Percentiles rank a stretch among this genome's conserved stretches.
Evolutionary conservation across 2,888 invertebrate species (phyloP).

Genomic region (Plusia festucae): DNA sequence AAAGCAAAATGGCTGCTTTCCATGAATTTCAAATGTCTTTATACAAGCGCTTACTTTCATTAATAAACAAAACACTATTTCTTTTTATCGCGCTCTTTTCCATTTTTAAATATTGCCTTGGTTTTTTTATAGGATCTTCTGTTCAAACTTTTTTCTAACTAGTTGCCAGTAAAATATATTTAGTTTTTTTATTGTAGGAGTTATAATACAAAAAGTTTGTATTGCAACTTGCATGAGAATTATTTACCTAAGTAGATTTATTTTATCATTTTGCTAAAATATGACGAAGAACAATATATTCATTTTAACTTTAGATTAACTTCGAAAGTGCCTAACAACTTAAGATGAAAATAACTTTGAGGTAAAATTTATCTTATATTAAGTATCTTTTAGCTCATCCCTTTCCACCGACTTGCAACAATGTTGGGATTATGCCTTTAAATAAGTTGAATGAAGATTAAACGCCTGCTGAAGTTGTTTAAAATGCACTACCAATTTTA

Average conservation of each 20-base stretch:
- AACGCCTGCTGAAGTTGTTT: not conserved
- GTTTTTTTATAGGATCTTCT: not conserved
- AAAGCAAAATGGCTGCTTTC: conserved; percentile 7
- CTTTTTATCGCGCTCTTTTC: not conserved
- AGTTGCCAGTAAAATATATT: too few relatives aligned
- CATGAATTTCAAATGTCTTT: conserved; percentile 27
- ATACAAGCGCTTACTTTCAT: conserved; percentile 14
- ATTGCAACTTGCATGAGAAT: not conserved
- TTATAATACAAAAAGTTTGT: not conserved
- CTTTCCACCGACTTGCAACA: not conserved
- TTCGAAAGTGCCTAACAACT: not conserved
- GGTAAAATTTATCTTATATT: not conserved
- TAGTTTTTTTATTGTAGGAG: not conserved
- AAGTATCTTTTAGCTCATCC: not conserved
- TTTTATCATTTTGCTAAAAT: not conserved
- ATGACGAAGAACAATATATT: not conserved
- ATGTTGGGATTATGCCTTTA: conserved; percentile 1
- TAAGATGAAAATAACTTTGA: not conserved
- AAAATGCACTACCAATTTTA: not conserved
- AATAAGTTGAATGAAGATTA: not conserved
- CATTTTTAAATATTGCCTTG: not conserved
- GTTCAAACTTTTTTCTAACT: too few relatives aligned
- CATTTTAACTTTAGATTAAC: not conserved
- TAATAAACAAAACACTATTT: not conserved
- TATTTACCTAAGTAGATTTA: not conserved